Evolutionary conservation across 2,888 invertebrate genomes (phyloP).

Genomic region (Dynastes tityus): DNA sequence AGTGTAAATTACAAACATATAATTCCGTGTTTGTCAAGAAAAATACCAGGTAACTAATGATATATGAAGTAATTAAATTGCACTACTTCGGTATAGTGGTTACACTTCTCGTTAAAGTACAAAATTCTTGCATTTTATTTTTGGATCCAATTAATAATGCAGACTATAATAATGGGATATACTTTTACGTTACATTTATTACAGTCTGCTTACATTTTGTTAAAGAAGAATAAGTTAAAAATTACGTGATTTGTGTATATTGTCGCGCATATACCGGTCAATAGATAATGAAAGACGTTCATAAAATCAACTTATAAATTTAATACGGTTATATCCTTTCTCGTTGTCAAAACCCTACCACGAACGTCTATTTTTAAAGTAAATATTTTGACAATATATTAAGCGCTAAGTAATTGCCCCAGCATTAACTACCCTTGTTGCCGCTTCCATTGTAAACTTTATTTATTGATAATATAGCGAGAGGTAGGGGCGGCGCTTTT

Average conservation of each 20-base stretch:
- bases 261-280: background rate
- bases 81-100: background rate
- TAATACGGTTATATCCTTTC: conserved; percentile 11
- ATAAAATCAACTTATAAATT: conserved; percentile 17
- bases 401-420: conserved; percentile 51
- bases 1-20: conserved; percentile 16
- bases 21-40: background rate
- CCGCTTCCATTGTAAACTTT: conserved; percentile 61
- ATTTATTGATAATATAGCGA: conserved; percentile 62
- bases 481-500: conserved; percentile 58
- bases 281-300: background rate
- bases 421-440: conserved; percentile 54
- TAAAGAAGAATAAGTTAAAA: too few relatives aligned
- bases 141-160: too few relatives aligned
- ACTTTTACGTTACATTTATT: too few relatives aligned
- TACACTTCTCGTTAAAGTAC: background rate
- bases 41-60: background rate
- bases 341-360: background rate
- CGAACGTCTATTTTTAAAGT: conserved; percentile 36
- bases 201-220: too few relatives aligned
- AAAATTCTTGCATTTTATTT: background rate
- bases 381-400: conserved; percentile 49
- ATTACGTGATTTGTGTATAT: too few relatives aligned
- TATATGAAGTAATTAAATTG: conserved; percentile 5
- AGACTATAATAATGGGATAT: too few relatives aligned